phyloP scores from a whole-genome alignment of 2,797 vertebrate species.

The Phataginus tetradactyla region DNA sequence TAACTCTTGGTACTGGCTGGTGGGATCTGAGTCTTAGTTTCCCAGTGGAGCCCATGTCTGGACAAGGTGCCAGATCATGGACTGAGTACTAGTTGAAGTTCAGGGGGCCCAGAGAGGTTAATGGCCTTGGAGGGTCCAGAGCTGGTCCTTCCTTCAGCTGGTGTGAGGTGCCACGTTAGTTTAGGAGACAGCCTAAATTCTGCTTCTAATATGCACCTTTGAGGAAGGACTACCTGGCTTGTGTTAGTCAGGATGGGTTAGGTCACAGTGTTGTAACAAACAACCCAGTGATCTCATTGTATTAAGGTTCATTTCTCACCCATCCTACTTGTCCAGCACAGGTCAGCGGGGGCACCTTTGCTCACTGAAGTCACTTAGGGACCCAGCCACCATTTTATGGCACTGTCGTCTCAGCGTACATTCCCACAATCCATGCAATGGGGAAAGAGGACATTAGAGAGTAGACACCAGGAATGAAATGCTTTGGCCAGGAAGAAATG shows the following conservation, averaged over 20 bases:
- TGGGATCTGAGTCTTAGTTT: not conserved
- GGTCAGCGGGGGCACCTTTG: not conserved
- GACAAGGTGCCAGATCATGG: not conserved
- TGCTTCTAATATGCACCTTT: not conserved
- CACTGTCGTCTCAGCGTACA: not conserved
- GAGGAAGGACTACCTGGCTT: not conserved
- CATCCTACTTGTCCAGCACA: not conserved
- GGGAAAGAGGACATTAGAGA: not conserved
- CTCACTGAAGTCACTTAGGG: not conserved
- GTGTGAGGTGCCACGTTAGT: accelerated
- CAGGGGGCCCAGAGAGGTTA: not conserved
- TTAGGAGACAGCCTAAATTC: not conserved
- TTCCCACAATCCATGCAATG: not conserved
- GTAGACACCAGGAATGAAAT: not conserved
- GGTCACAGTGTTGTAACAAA: not conserved
- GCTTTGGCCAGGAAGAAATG: not conserved
- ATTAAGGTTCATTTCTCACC: not conserved
- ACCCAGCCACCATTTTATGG: not conserved
- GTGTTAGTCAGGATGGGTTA: not conserved
- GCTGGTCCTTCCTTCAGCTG: not conserved
- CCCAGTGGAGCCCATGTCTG: not conserved
- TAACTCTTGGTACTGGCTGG: not conserved
- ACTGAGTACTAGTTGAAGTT: not conserved
- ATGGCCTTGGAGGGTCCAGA: not conserved
- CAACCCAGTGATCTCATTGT: accelerated